Base-by-base conservation (phyloP, 2,797 vertebrate species). In the Chaenodraco wilsoni region DNA sequence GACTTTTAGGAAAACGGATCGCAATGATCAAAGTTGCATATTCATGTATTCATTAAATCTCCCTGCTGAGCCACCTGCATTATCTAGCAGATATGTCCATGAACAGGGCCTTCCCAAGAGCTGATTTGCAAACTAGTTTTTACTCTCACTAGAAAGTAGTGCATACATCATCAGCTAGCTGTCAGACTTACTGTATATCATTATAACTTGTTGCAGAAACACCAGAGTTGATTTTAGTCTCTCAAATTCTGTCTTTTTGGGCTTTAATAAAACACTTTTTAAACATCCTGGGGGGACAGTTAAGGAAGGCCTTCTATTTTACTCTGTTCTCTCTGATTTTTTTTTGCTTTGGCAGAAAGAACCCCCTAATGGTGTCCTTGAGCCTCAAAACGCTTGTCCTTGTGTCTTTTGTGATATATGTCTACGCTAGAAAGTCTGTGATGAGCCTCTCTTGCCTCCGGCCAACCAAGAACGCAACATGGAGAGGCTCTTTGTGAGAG, bases 371-470 rank as follows among this genome's bases (percentile, higher is more conserved):
- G 43, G 61, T 73, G 84, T 85, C 81, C 75, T 81, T 84, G 67
- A 79, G 80, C 72, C 55, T 78, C 64, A 57, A 54, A 72, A 63
- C 3, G 13, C 41, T 46, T 16, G 56, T 64, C 70, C 71, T 83
- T 65, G 59, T 63, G 59, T 82, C 71, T 81, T 73, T 51, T n/a
- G 65, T 72, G 85, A 80, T 84, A 83, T 73, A 78, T 76, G 81
- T 84, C 81, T 54, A 57, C 81, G 78, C 79, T 43, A 49, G 72
- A 45, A 23, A 44, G 69, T 55, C 68, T 72, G 71, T 79, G 81
- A 87, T 86, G 79, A 78, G 62, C 44, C 60, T 78, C 64, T 57
- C 49, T 77, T 43, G 78, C 84, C 81, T 69, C 55, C 9, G 76
- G 84, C 84, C 65, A 77, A 71, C 60, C 58, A 50, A 69, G 59